These are phyloP conservation scores for Drosophila mayri DNA, from an alignment of 1,140 invertebrate species.

Conservation along the genomic window DNA sequence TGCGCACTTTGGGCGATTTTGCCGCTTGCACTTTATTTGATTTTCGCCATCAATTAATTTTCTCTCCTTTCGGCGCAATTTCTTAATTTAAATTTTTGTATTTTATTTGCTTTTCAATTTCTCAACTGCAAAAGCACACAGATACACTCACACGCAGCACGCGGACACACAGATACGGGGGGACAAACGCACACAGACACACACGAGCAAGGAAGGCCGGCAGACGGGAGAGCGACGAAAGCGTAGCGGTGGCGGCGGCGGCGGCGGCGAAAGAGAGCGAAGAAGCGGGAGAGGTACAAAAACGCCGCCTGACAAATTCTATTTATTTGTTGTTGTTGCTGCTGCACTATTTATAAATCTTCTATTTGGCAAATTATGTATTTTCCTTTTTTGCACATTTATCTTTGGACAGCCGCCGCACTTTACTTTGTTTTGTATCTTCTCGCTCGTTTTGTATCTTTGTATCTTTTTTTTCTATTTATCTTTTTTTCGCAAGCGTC, in stretches of 20 bases:
- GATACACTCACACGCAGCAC: slow-evolving; percentile 15
- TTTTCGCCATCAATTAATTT: slow-evolving; percentile 72
- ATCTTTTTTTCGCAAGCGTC: slow-evolving; percentile 44
- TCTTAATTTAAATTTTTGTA: slow-evolving; percentile 47
- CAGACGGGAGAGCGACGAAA: slow-evolving; percentile 14
- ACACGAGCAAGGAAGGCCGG: slow-evolving; percentile 34
- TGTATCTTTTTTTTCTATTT: slow-evolving; percentile 9
- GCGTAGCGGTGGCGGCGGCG: slow-evolving; percentile 3
- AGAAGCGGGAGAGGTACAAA: slow-evolving; percentile 26
- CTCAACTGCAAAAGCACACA: slow-evolving; percentile 48
- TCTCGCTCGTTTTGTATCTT: slow-evolving; percentile 22
- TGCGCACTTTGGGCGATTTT: slow-evolving; percentile 41
- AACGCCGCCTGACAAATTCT: slow-evolving; percentile 73
- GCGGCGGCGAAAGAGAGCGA: slow-evolving; percentile 12
- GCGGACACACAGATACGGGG: slow-evolving; percentile 12
- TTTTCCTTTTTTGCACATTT: slow-evolving; percentile 57
- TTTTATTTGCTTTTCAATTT: slow-evolving; percentile 56
- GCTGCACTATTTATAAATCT: slow-evolving; percentile 79
- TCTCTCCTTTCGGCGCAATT: slow-evolving; percentile 53
- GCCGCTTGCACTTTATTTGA: slow-evolving; percentile 61
- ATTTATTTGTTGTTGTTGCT: slow-evolving; percentile 65
- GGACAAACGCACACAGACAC: slow-evolving; percentile 3
- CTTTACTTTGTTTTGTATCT: slow-evolving; percentile 22
- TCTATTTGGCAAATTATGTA: slow-evolving; percentile 49
- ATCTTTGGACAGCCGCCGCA: slow-evolving; percentile 42